Evolutionary conservation across 2,797 vertebrate genomes (phyloP).

Genomic region (Mus spretus): DNA sequence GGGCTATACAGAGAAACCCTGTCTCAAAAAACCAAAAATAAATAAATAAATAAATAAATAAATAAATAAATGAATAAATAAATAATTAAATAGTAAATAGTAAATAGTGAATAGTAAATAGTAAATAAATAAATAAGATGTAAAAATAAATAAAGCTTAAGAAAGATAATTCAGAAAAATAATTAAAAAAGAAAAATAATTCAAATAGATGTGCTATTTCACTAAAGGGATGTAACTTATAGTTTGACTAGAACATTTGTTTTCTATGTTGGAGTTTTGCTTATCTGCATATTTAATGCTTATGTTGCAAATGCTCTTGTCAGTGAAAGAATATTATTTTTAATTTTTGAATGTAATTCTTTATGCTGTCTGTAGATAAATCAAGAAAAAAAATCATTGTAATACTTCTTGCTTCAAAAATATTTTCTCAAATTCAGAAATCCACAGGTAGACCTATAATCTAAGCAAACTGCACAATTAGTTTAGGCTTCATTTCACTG

Average conservation of each 20-base stretch:
- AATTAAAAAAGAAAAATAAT: neutral
- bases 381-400: constrained; percentile 63
- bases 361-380: constrained; percentile 35
- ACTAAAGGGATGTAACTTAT: neutral
- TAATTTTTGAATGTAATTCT: neutral
- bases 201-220: constrained; percentile 41
- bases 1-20: no score
- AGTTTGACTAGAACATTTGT: neutral
- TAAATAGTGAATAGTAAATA: no score
- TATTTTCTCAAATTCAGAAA: constrained; percentile 15
- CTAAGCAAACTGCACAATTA: constrained; percentile 54
- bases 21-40: no score
- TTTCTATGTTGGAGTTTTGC: constrained; percentile 30
- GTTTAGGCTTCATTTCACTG: constrained; percentile 48
- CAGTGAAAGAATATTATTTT: constrained; percentile 18
- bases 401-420: constrained; percentile 42
- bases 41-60: no score
- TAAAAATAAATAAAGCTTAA: neutral
- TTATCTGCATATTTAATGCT: constrained; percentile 19
- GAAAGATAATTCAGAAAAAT: neutral
- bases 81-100: neutral
- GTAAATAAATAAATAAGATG: no score
- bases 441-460: constrained; percentile 13
- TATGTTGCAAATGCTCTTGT: neutral
- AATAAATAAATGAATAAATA: no score